Evolutionary conservation across 1,140 invertebrate genomes (phyloP), one percentile per base, ranked within the genome.

Genomic region (Mamestra configurata): DNA sequence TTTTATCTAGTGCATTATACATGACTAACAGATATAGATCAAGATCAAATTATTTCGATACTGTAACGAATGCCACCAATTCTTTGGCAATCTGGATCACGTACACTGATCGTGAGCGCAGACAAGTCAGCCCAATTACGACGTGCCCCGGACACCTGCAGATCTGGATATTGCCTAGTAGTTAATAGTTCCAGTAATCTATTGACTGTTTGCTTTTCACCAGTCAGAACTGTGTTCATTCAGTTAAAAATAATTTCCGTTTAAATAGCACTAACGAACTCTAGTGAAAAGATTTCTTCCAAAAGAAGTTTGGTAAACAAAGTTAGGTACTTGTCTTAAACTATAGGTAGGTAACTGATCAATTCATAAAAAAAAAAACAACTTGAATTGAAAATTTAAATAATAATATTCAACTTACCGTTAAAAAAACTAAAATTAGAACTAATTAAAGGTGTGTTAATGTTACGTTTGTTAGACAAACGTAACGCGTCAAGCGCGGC

Each of bases 401-500:
- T 22, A 53, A 40, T 18, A 70, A 80, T 70, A 70, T 7, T 31
- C 24, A 73, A 57, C 73, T 53, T 76, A 37, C 46, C 64, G 22
- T 76, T 71, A 66, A 61, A 77, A 68, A 68, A 81, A 49, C 13
- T 64, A 77, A 64, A 64, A 49, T 46, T 24, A 70, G 27, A 46
- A 70, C 66, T 70, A 70, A 15, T n/a, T 64, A 64, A 40, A 68
- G 78, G 80, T 82, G 79, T 84, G 79, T 43, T 75, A 81, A 73
- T 43, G 76, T 82, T 35, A 66, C 43, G 53, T 75, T 59, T 61
- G 53, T 43, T 40, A 77, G 24, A 70, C 55, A 70, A 59, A 71
- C 66, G 77, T 79, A 79, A 88, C 84, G 84, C 87, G 87, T 84
- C 87, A 88, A 88, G 86, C 84, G 86, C 80, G 80, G 72, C 82